Percentiles rank a stretch among this genome's conserved stretches.
Evolutionary conservation across 1,140 invertebrate species (phyloP).

Genomic region (Lasioglossum baleicum): DNA sequence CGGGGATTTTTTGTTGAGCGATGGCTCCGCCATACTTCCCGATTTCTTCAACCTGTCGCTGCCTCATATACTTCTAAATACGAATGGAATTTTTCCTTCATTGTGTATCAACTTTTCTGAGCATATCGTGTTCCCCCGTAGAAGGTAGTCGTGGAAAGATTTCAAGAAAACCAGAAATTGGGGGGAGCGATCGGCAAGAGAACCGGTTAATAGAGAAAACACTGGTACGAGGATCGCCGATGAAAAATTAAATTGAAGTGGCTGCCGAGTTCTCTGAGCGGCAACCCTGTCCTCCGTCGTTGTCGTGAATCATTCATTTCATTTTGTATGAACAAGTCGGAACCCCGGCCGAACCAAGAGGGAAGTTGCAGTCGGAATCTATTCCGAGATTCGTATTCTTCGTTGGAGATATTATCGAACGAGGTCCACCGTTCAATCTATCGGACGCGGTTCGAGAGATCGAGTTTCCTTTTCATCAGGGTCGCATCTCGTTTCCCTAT

Average conservation of each 20-base stretch:
- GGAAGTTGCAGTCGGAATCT: conserved; percentile 14
- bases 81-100: too few species aligned
- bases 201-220: not conserved
- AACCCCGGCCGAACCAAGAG: not conserved
- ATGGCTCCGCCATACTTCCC: too few species aligned
- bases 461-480: not conserved
- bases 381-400: conserved; percentile 24
- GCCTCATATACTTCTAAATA: too few species aligned
- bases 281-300: not conserved
- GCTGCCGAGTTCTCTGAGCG: not conserved
- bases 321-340: not conserved
- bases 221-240: not conserved
- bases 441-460: not conserved
- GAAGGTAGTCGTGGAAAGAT: too few species aligned
- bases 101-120: too few species aligned
- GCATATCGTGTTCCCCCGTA: too few species aligned
- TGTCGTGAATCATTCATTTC: conserved; percentile 40
- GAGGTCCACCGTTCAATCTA: too few species aligned
- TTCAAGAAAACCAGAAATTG: too few species aligned
- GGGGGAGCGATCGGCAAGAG: not conserved
- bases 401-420: conserved; percentile 10
- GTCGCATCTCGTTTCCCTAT: too few species aligned
- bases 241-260: conserved; percentile 10
- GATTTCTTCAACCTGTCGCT: too few species aligned
- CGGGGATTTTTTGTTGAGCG: too few species aligned